Evolutionary conservation across 1,140 invertebrate genomes (phyloP).

Genomic region (Orchesella cincta): DNA sequence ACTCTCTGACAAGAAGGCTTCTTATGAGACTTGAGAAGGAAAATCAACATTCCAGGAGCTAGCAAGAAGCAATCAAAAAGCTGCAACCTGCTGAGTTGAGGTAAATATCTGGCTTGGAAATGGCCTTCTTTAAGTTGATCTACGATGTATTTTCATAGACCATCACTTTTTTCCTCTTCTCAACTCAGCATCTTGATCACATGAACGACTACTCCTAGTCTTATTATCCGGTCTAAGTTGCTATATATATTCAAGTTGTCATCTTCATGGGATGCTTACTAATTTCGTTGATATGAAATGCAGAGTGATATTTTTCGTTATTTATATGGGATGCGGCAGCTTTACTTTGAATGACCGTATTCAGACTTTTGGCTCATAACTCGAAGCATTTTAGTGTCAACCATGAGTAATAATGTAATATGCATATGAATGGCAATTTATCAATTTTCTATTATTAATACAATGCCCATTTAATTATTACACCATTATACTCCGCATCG

Average conservation of each 20-base stretch:
- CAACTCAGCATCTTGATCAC: background rate
- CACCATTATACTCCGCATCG: too few relatives aligned
- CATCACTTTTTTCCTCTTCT: background rate
- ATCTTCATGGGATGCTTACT: background rate
- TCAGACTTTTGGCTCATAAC: too few relatives aligned
- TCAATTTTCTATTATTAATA: too few relatives aligned
- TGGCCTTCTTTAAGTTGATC: background rate
- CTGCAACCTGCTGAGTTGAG: background rate
- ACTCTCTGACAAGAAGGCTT: background rate
- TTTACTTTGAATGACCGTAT: too few relatives aligned
- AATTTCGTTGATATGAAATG: background rate
- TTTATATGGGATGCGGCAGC: too few relatives aligned
- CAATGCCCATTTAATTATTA: too few relatives aligned
- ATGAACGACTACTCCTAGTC: background rate
- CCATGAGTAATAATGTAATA: too few relatives aligned
- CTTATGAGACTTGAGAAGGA: constrained; percentile 3
- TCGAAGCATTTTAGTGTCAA: too few relatives aligned
- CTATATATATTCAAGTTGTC: background rate
- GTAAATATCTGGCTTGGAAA: background rate
- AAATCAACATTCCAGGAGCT: constrained; percentile 19
- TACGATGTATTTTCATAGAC: background rate
- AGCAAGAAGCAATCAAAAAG: background rate
- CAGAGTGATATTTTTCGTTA: too few relatives aligned
- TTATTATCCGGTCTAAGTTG: background rate
- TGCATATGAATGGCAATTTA: too few relatives aligned